These are phyloP conservation scores for Volucella inflata DNA, from an alignment of 2,888 invertebrate species.

Conservation along the genomic window DNA sequence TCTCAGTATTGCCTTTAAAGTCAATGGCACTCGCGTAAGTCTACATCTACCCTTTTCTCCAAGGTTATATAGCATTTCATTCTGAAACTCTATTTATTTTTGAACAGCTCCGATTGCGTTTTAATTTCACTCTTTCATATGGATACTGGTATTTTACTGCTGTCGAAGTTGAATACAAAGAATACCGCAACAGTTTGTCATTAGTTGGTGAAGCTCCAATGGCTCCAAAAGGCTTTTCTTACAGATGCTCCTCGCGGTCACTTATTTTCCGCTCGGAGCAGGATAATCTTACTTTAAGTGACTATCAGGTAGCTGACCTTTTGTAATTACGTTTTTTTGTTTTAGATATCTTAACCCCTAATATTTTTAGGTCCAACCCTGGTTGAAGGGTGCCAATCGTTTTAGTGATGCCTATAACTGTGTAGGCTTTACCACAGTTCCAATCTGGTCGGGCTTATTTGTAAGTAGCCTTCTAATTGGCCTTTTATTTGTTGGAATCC, in stretches of 20 bases:
- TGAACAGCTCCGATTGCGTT: conserved; percentile 85
- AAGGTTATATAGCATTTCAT: not conserved
- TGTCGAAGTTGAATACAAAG: conserved; percentile 85
- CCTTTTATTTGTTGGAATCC: conserved; percentile 91
- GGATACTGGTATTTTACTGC: conserved; percentile 86
- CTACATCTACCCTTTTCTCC: not conserved
- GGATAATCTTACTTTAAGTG: conserved; percentile 84
- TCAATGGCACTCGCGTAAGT: conserved; percentile 64
- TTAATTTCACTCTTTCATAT: conserved; percentile 85
- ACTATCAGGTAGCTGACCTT: conserved; percentile 84
- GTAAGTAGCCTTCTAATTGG: conserved; percentile 90
- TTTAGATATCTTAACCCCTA: not conserved
- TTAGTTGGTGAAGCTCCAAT: conserved; percentile 81
- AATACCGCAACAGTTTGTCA: conserved; percentile 77
- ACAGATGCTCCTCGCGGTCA: conserved; percentile 84
- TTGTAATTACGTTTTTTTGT: not conserved
- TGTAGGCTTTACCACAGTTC: conserved; percentile 94
- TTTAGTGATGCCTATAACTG: conserved; percentile 94
- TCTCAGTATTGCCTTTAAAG: conserved; percentile 80
- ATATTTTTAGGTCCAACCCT: conserved; percentile 85
- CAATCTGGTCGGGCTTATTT: conserved; percentile 96
- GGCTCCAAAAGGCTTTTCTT: conserved; percentile 86
- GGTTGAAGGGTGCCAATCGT: conserved; percentile 84
- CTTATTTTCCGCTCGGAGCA: conserved; percentile 85
- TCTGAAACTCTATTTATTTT: conserved; percentile 13